These are phyloP conservation scores for Hoplostethus mediterraneus DNA, from an alignment of 2,797 vertebrate genomes.

Conservation along the genomic window DNA sequence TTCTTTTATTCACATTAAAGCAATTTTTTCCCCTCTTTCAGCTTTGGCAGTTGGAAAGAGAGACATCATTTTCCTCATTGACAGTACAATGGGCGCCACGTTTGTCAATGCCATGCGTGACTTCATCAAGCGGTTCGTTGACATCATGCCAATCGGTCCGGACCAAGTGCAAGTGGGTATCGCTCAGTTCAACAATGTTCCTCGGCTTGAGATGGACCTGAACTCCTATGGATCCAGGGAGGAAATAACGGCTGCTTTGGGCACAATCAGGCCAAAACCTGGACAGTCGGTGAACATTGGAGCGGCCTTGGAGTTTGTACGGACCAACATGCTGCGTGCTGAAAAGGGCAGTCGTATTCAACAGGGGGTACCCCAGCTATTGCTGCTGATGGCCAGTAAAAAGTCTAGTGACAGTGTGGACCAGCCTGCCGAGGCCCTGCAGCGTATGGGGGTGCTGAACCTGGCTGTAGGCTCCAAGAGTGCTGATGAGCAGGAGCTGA, in stretches of 20 bases:
- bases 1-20: constrained; percentile 26
- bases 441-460: constrained; percentile 85
- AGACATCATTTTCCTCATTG: constrained; percentile 97
- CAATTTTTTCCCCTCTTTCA: constrained; percentile 74
- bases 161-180: constrained; percentile 91
- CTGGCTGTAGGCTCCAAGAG: constrained; percentile 85
- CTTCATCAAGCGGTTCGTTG: constrained; percentile 89
- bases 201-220: constrained; percentile 89
- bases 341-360: constrained; percentile 87
- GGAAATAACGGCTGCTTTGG: constrained; percentile 75
- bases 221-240: constrained; percentile 83
- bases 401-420: constrained; percentile 88
- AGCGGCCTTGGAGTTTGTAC: constrained; percentile 89
- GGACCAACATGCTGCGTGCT: constrained; percentile 85
- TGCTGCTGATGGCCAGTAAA: constrained; percentile 91
- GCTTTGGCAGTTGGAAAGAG: constrained; percentile 90
- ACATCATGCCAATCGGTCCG: constrained; percentile 89
- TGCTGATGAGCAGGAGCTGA: constrained; percentile 84
- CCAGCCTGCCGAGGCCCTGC: constrained; percentile 82
- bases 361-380: constrained; percentile 87
- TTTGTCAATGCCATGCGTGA: constrained; percentile 86
- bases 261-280: constrained; percentile 81
- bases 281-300: constrained; percentile 85
- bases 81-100: constrained; percentile 88
- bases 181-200: constrained; percentile 85